Base-by-base conservation (phyloP, 2,888 invertebrate species). In the Galeopsomyia nigrocyanea region DNA sequence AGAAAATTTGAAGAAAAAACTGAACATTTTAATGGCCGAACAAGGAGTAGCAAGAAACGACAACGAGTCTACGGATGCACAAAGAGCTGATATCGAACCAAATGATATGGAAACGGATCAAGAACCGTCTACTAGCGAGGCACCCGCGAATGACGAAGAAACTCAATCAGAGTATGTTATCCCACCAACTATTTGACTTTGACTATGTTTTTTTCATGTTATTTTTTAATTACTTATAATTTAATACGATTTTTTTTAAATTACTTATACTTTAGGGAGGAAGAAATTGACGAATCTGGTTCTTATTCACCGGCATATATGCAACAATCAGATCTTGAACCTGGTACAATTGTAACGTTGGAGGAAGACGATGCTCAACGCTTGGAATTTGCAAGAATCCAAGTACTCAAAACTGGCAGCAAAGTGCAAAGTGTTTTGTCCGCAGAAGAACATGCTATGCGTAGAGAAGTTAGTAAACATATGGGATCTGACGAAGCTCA, bases 1-100 rank as follows among this genome's bases (percentile, higher is more conserved):
- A 87, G 92, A 93, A 77, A 95, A 95, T 87, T 88, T 99, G 77
- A 90, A 93, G 65, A 91, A 93, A 81, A 98, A 98, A 88, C 89
- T 99, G 80, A 92, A 94, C 84, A 91, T 96, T 79, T 89, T 99
- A 17, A 98, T 97, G 87, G 94, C 93, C 69, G 95, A 96, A 84
- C 93, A 94, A 85, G 93, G 92, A 0, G 90, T 92, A 22, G 88
- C 88, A 22, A 82, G 84, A 79, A 77, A 80, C 16, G 84, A 84
- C 79, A 82, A 80, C 74, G 84, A 84, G 79, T 77, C 75, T 26
- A 66, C 74, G 0, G 80, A 73, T 22, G 17, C 58, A 49, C 39
- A 64, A 22, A 16, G 9, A 50, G 47, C 74, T 68, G 85, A 85
- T 71, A 81, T 86, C 73, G 83, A 84, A 56, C 81, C 84, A 13